Conservation (phyloP, 2,888 invertebrate genomes). For the Sinhomidia bicolor region DNA sequence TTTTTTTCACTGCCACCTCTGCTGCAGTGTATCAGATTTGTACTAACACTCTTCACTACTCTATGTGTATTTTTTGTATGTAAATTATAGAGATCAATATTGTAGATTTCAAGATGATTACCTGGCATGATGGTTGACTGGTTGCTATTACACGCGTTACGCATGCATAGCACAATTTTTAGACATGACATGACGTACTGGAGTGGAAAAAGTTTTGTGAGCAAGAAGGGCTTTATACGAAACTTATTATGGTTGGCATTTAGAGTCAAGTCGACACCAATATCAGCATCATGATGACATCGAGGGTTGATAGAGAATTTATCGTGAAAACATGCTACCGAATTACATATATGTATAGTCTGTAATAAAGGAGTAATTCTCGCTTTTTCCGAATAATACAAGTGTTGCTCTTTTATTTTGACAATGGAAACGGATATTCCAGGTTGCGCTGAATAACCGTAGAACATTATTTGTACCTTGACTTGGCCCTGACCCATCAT, state of each 20-base stretch:
- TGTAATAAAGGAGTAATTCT: too few species aligned
- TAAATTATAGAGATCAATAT: constrained; percentile 42
- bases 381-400: neutral
- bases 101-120: constrained; percentile 56
- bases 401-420: neutral
- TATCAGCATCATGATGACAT: neutral
- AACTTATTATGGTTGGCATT: neutral
- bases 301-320: neutral
- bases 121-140: constrained; percentile 51
- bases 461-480: constrained; percentile 25
- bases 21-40: neutral
- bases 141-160: constrained; percentile 17
- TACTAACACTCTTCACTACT: neutral
- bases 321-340: neutral
- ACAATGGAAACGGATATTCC: too few species aligned
- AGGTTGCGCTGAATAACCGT: neutral
- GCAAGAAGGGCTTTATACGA: constrained; percentile 11
- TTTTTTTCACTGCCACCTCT: neutral
- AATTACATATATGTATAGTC: too few species aligned
- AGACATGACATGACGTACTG: constrained; percentile 41
- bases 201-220: constrained; percentile 32
- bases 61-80: neutral
- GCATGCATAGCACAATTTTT: constrained; percentile 9
- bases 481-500: constrained; percentile 30
- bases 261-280: constrained; percentile 19